phyloP scores from a whole-genome alignment of 2,797 vertebrate genomes.

The Silurus lanzhouensis region DNA sequence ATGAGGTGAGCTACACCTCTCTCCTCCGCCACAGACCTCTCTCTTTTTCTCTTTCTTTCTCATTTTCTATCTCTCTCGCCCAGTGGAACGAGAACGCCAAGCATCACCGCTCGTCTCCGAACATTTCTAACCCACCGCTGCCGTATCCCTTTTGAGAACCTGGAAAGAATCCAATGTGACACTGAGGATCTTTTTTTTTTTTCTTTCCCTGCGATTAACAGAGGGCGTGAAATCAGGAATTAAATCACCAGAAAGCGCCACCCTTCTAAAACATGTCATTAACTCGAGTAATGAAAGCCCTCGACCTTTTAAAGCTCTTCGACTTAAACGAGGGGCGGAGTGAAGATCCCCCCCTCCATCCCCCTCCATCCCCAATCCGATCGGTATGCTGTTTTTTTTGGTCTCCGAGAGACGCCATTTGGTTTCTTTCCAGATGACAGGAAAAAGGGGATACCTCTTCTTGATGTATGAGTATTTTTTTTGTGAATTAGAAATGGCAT shows the following conservation, averaged over 20 bases:
- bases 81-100: constrained; percentile 38
- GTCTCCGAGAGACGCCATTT: constrained; percentile 22
- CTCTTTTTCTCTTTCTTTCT: constrained; percentile 21
- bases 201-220: constrained; percentile 35
- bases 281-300: constrained; percentile 48
- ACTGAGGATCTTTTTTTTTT: constrained; percentile 22
- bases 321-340: constrained; percentile 26
- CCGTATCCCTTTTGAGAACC: constrained; percentile 47
- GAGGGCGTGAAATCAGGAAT: constrained; percentile 49
- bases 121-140: constrained; percentile 38
- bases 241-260: constrained; percentile 32
- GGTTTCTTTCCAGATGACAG: constrained; percentile 50
- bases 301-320: constrained; percentile 17
- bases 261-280: constrained; percentile 44
- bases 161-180: constrained; percentile 48
- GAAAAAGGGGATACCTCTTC: constrained; percentile 52
- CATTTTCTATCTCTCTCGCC: constrained; percentile 29
- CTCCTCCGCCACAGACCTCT: constrained; percentile 73
- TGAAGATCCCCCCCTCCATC: constrained; percentile 8
- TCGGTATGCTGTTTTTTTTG: constrained; percentile 42
- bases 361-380: background rate
- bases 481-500: constrained; percentile 73
- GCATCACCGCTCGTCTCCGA: constrained; percentile 37
- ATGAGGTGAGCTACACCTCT: constrained; percentile 95
- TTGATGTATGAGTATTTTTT: constrained; percentile 35